Evolutionary conservation across 2,888 invertebrate genomes (phyloP).

Genomic region (Chymomyza amoena): DNA sequence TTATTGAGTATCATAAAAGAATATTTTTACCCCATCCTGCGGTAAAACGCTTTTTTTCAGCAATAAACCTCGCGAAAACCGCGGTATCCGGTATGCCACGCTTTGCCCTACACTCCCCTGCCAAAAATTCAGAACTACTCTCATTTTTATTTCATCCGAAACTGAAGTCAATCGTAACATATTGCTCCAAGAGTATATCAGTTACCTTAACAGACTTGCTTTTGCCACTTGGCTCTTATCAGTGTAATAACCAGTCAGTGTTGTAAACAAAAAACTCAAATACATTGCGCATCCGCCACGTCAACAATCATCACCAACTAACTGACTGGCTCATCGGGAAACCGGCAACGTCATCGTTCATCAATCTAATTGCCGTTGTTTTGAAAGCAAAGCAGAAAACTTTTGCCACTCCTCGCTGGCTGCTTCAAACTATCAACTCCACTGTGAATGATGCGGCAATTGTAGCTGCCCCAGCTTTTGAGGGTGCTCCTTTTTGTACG

Average conservation of each 20-base stretch:
- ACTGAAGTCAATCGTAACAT: no score
- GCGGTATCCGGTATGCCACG: no score
- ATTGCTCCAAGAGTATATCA: no score
- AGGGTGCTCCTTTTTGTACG: not conserved
- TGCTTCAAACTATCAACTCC: slow-evolving; percentile 37
- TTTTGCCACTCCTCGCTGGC: slow-evolving; percentile 37
- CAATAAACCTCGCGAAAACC: no score
- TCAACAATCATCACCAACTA: not conserved
- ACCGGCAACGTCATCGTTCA: slow-evolving; percentile 26
- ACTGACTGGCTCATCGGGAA: not conserved
- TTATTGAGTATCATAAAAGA: no score
- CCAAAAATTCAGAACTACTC: no score
- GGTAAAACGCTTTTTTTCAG: no score
- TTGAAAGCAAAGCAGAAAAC: slow-evolving; percentile 8
- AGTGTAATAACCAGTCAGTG: not conserved
- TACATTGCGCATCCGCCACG: not conserved
- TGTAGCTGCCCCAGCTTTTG: not conserved
- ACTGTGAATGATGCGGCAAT: slow-evolving; percentile 19
- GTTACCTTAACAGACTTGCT: no score
- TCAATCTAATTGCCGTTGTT: slow-evolving; percentile 51
- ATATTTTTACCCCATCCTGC: no score
- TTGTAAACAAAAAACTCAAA: not conserved
- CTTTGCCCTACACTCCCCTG: no score
- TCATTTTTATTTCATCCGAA: no score
- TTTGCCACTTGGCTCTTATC: no score